Percentiles rank a stretch among this genome's conserved stretches.
phyloP scores from a whole-genome alignment of 1,140 invertebrate species.

The Muscidifurax raptorellus region DNA sequence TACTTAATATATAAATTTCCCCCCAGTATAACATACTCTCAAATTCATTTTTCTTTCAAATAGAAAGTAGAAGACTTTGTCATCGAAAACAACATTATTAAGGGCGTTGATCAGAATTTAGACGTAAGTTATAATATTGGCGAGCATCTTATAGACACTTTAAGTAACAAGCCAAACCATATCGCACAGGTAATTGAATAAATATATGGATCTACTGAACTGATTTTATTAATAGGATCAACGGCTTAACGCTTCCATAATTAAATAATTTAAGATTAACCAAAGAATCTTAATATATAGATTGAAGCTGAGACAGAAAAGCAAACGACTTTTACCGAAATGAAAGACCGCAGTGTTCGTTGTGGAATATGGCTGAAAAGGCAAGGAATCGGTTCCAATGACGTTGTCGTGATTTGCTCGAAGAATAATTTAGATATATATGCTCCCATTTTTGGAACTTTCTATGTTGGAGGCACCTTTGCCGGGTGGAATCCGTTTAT shows the following conservation, averaged over 20 bases:
- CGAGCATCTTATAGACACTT: neutral
- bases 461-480: slow-evolving; percentile 23
- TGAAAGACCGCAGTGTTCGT: slow-evolving; percentile 17
- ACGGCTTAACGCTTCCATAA: too few relatives aligned
- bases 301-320: neutral
- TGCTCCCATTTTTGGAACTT: neutral
- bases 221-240: too few relatives aligned
- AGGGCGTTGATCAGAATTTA: neutral
- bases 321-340: neutral
- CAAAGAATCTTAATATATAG: neutral
- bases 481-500: neutral
- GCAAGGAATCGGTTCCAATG: slow-evolving; percentile 9
- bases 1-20: too few relatives aligned
- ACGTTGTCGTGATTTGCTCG: slow-evolving; percentile 38
- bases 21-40: too few relatives aligned
- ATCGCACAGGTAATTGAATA: neutral
- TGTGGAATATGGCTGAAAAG: slow-evolving; percentile 40
- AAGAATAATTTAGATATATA: slow-evolving; percentile 21
- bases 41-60: neutral
- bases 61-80: neutral
- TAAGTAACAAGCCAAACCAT: neutral
- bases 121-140: neutral
- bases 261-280: too few relatives aligned
- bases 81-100: neutral
- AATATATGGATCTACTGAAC: too few relatives aligned